Evolutionary conservation across 2,888 invertebrate species (phyloP), one percentile per base, ranked within the genome.

Genomic region (Meloe dianella): DNA sequence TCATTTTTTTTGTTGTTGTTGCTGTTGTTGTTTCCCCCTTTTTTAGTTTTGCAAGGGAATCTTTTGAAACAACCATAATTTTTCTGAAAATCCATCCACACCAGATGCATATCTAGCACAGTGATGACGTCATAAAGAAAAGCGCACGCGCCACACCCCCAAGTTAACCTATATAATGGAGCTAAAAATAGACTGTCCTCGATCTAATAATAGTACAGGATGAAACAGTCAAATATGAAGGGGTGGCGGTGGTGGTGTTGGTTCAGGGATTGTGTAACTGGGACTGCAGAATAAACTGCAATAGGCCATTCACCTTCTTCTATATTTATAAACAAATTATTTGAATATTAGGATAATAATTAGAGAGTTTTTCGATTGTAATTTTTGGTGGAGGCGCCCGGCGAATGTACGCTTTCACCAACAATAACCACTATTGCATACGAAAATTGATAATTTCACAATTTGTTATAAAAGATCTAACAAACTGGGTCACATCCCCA

Each of bases 121-220:
- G 63, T 84, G 85, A 84, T 87, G 87, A 85, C 85, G 84, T 83
- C 83, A 83, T 78, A 73, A 74, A 73, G 74, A 70, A 75, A 74
- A 69, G 80, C 81, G 83, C 82, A 80, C 65, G 77, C 78, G 75
- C 70, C 76, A 70, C 73, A 77, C 77, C 80, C 79, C 77, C 77
- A 59, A 66, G 78, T 74, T 82, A 80, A 83, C 83, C 83, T 79
- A 84, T 77, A 81, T 82, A 73, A 73, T 66, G 57, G 73, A 60
- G 76, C 84, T 84, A 84, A 84, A 84, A 83, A 84, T 84, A 84
- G 81, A 80, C 72, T 78, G 83, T 79, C 83, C 84, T 80, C 82
- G 82, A 79, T 82, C 84, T 84, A 84, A 83, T 84, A 84, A 84
- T 84, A 84, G 84, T 79, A 78, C 74, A 75, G 78, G 78, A 78